phyloP scores from a whole-genome alignment of 2,888 invertebrate genomes.

The Pediacus dermestoides region DNA sequence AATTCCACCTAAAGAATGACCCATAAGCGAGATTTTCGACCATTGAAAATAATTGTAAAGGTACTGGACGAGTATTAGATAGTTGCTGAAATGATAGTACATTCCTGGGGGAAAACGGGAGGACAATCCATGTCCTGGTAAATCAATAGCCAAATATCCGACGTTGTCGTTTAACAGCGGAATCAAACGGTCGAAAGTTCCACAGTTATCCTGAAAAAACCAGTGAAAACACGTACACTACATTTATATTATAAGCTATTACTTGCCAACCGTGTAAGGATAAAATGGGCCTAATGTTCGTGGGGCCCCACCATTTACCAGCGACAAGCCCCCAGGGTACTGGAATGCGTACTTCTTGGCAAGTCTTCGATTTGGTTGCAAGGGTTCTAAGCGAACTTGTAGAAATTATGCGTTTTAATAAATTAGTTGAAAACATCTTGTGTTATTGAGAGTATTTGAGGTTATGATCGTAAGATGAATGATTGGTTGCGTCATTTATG shows the following conservation, averaged over 20 bases:
- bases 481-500: no score
- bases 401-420: no score
- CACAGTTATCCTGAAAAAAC: constrained; percentile 67
- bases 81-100: constrained; percentile 50
- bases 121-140: constrained; percentile 70
- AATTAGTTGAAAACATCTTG: no score
- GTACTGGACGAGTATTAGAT: constrained; percentile 52
- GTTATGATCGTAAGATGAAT: no score
- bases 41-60: constrained; percentile 64
- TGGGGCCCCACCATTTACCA: constrained; percentile 69
- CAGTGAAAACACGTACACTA: no score
- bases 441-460: no score
- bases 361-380: no score
- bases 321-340: constrained; percentile 67
- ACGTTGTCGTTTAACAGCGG: constrained; percentile 54
- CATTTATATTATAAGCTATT: no score
- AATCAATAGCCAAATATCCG: constrained; percentile 60
- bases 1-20: constrained; percentile 67
- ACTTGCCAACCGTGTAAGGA: constrained; percentile 74
- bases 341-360: constrained; percentile 65
- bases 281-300: constrained; percentile 61
- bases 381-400: no score
- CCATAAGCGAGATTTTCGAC: constrained; percentile 64
- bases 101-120: constrained; percentile 63
- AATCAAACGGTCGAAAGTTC: constrained; percentile 69